Evolutionary conservation across 2,797 vertebrate species (phyloP), one percentile per base, ranked within the genome.

Genomic region (Mormyrops boulengeri): DNA sequence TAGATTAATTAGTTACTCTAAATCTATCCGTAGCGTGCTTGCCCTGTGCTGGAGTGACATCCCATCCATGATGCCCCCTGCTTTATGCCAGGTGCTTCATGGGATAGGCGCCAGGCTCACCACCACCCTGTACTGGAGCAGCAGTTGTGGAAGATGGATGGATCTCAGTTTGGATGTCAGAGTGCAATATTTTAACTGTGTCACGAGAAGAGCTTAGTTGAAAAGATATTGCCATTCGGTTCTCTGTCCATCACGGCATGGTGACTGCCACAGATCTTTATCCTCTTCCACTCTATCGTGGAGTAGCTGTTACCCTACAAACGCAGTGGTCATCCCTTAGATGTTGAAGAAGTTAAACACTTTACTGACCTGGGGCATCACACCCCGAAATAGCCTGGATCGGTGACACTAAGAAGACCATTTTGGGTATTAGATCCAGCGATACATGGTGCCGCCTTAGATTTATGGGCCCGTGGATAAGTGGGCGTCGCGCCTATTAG

Each of bases 401-500:
- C 47, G 52, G 11, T 53, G 6, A 38, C 41, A 34, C 55, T 12
- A 77, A 87, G n/a, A n/a, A 9, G 14, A 22, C 8, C 47, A n/a
- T 80, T 66, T 47, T 85, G 34, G 69, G 85, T 41, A 26, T 88
- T 17, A n/a, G 86, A 62, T 60, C 12, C 53, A 88, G 86, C 44
- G 7, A 30, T 80, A 80, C 41, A 41, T 30, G 41, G 8, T 52
- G 80, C 17, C 88, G 85, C 30, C 62, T 73, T 49, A 69, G 88
- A 60, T 85, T 62, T 85, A 84, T 60, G 80, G 88, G 9, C 41
- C 19, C 38, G 77, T 38, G 69, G 89, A 90, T 88, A 88, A 85
- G 87, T 47, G 34, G n/a, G 50, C 30, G 60, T 87, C 12, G 89
- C 30, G n/a, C 49, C 62, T 73, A 41, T 88, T 90, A 88, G 91